Percentiles rank a stretch among this genome's conserved stretches.
phyloP scores from a whole-genome alignment of 2,888 invertebrate species.

The Acleris sparsana region DNA sequence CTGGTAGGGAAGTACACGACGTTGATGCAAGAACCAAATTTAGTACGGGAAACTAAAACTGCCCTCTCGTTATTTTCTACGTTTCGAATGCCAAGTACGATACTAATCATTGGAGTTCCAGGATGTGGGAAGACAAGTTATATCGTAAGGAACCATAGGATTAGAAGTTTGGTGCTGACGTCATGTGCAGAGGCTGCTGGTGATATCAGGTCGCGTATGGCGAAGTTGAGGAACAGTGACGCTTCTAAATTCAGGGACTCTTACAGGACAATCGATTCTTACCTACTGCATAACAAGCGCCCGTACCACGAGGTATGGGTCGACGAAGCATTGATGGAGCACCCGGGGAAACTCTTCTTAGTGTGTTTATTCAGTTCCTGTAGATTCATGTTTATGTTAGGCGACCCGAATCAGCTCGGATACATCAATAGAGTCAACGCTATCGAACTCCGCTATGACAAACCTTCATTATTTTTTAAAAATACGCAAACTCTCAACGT shows the following conservation, averaged over 20 bases:
- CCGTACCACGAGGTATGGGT: constrained; percentile 18
- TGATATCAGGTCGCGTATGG: constrained; percentile 29
- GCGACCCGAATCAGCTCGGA: constrained; percentile 32
- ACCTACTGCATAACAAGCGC: constrained; percentile 15
- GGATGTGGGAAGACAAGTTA: constrained; percentile 33
- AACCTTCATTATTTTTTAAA: constrained; percentile 24
- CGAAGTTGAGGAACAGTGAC: neutral
- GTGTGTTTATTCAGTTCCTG: constrained; percentile 29
- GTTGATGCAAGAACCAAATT: constrained; percentile 32
- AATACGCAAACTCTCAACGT: constrained; percentile 3
- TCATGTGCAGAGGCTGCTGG: constrained; percentile 31
- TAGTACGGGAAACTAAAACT: constrained; percentile 10
- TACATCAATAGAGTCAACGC: constrained; percentile 25
- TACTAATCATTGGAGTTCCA: constrained; percentile 24
- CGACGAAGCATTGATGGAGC: constrained; percentile 34
- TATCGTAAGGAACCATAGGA: constrained; percentile 21
- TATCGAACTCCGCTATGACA: constrained; percentile 14
- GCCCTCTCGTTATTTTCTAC: neutral
- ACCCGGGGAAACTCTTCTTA: constrained; percentile 33
- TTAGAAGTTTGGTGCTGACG: constrained; percentile 24
- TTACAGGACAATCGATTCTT: constrained; percentile 34
- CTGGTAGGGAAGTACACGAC: constrained; percentile 31
- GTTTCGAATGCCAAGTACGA: constrained; percentile 21
- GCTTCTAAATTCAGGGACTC: constrained; percentile 3
- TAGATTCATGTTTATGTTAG: constrained; percentile 11